Evolutionary conservation across 2,888 invertebrate genomes (phyloP).

Genomic region (Nasonia oneida): DNA sequence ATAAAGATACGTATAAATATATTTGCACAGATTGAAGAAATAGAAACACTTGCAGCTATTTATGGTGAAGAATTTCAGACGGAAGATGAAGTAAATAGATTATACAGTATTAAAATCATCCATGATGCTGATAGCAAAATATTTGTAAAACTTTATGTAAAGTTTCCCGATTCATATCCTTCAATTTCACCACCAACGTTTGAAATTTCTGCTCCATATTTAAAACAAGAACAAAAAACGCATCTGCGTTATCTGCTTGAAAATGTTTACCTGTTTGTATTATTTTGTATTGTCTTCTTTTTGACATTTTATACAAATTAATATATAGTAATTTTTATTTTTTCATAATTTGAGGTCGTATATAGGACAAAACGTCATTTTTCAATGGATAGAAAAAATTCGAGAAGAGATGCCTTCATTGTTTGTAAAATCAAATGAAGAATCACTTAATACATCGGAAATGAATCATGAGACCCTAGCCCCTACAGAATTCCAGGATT

Average conservation of each 20-base stretch:
- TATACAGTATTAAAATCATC: constrained; percentile 83
- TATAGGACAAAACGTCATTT: constrained; percentile 86
- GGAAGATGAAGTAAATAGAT: constrained; percentile 81
- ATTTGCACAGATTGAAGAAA: constrained; percentile 82
- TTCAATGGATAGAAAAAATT: constrained; percentile 88
- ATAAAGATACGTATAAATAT: neutral
- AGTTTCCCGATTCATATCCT: constrained; percentile 85
- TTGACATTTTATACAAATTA: constrained; percentile 18
- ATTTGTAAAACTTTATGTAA: constrained; percentile 82
- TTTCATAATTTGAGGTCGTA: constrained; percentile 72
- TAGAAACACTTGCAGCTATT: constrained; percentile 87
- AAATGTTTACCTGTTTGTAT: constrained; percentile 85
- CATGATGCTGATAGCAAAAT: constrained; percentile 78
- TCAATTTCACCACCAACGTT: constrained; percentile 84
- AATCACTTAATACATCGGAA: neutral
- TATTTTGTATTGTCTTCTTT: constrained; percentile 29
- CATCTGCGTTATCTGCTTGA: constrained; percentile 82
- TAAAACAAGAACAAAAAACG: constrained; percentile 82
- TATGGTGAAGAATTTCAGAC: constrained; percentile 86
- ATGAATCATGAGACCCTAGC: constrained; percentile 55
- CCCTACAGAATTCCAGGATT: constrained; percentile 38
- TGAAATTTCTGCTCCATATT: constrained; percentile 87
- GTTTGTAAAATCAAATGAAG: constrained; percentile 43
- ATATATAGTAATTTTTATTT: constrained; percentile 47
- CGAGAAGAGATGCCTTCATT: constrained; percentile 81